Percentiles rank a stretch among this genome's conserved stretches.
phyloP scores from a whole-genome alignment of 1,140 invertebrate genomes.

The Formica exsecta region DNA sequence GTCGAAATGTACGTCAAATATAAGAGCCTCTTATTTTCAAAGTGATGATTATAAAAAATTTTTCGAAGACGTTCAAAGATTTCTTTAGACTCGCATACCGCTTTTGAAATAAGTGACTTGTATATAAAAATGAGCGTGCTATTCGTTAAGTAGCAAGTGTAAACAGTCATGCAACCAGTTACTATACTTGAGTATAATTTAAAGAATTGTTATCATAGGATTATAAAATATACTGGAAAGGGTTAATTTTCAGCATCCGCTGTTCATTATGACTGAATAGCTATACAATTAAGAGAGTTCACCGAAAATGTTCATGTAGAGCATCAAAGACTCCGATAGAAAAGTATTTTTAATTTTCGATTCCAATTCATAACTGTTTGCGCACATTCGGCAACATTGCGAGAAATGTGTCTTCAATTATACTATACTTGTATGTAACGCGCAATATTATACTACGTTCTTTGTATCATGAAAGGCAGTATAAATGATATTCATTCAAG shows the following conservation, averaged over 20 bases:
- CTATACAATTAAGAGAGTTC: slow-evolving; percentile 38
- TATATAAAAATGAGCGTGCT: slow-evolving; percentile 20
- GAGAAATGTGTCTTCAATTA: slow-evolving; percentile 12
- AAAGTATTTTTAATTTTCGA: slow-evolving; percentile 67
- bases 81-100: neutral
- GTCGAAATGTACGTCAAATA: slow-evolving; percentile 10
- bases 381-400: neutral
- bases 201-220: neutral
- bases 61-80: neutral
- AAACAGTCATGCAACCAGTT: slow-evolving; percentile 4
- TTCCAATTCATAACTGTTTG: slow-evolving; percentile 57
- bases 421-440: slow-evolving; percentile 29
- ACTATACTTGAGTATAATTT: slow-evolving; percentile 24
- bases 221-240: slow-evolving; percentile 30
- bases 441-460: neutral
- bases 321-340: slow-evolving; percentile 46
- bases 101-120: slow-evolving; percentile 31
- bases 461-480: slow-evolving; percentile 37
- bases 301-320: slow-evolving; percentile 6
- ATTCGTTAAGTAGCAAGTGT: slow-evolving; percentile 7
- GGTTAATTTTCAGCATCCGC: slow-evolving; percentile 43
- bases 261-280: slow-evolving; percentile 43
- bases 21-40: slow-evolving; percentile 22
- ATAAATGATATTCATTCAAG: slow-evolving; percentile 42
- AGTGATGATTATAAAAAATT: slow-evolving; percentile 2